phyloP scores from a whole-genome alignment of 2,888 invertebrate genomes.

The Perizoma affinitatum region DNA sequence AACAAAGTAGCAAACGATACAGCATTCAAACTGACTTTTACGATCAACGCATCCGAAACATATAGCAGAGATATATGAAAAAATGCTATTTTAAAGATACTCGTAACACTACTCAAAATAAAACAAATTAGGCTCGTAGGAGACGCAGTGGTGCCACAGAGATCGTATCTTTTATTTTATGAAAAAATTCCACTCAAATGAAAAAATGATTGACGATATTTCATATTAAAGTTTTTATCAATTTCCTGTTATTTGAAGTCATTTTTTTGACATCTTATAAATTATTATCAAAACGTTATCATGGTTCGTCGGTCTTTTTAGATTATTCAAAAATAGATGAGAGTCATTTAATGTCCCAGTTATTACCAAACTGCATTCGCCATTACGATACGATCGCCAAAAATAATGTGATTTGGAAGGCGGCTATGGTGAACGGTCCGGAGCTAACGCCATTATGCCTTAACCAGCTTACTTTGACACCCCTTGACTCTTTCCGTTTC shows the following conservation, averaged over 20 bases:
- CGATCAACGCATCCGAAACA: slow-evolving; percentile 48
- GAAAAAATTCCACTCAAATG: too few relatives aligned
- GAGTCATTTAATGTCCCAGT: slow-evolving; percentile 59
- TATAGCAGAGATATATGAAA: slow-evolving; percentile 24
- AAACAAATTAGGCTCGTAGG: too few relatives aligned
- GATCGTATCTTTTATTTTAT: too few relatives aligned
- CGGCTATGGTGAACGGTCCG: slow-evolving; percentile 62
- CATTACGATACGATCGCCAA: slow-evolving; percentile 59
- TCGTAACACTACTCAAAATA: too few relatives aligned
- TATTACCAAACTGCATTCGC: slow-evolving; percentile 64
- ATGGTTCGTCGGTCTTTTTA: slow-evolving; percentile 16
- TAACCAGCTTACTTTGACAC: slow-evolving; percentile 56
- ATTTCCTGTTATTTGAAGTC: too few relatives aligned
- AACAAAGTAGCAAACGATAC: slow-evolving; percentile 35
- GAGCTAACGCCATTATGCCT: slow-evolving; percentile 57
- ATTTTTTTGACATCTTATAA: too few relatives aligned
- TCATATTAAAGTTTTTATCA: too few relatives aligned
- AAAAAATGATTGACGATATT: too few relatives aligned
- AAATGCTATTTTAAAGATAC: too few relatives aligned
- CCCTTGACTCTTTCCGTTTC: slow-evolving; percentile 37
- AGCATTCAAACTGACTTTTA: slow-evolving; percentile 49
- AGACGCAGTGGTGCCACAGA: too few relatives aligned
- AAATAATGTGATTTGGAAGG: slow-evolving; percentile 76
- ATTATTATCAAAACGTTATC: slow-evolving; percentile 2
- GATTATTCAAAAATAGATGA: slow-evolving; percentile 54